These are phyloP conservation scores for Epinotia nisella DNA, from an alignment of 2,888 invertebrate species.

Conservation along the genomic window DNA sequence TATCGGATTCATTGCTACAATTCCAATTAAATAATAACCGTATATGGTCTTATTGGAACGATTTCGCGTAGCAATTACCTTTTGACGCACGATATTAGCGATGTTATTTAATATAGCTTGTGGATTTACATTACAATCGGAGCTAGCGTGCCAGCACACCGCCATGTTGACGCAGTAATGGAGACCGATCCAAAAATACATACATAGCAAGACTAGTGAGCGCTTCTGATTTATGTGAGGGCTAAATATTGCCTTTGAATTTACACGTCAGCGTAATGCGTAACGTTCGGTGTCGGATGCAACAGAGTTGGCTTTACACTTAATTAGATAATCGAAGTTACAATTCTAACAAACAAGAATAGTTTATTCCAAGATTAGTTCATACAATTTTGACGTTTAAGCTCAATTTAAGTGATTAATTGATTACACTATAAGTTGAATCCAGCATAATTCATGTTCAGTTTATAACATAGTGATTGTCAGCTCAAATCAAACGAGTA, in stretches of 20 bases:
- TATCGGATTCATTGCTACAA: not conserved
- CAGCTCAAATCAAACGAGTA: too few species aligned
- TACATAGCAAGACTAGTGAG: slow-evolving; percentile 49
- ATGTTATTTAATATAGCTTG: slow-evolving; percentile 39
- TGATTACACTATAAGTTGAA: too few species aligned
- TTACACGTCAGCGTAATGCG: slow-evolving; percentile 31
- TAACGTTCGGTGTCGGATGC: not conserved
- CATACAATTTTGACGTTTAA: not conserved
- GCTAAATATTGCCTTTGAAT: slow-evolving; percentile 41
- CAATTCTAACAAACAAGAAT: not conserved
- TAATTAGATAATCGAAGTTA: not conserved
- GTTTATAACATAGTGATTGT: too few species aligned
- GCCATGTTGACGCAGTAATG: slow-evolving; percentile 60
- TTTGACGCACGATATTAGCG: slow-evolving; percentile 23
- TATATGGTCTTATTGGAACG: slow-evolving; percentile 5
- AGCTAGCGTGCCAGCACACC: slow-evolving; percentile 52
- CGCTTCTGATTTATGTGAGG: slow-evolving; percentile 44
- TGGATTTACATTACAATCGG: slow-evolving; percentile 47
- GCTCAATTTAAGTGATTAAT: too few species aligned
- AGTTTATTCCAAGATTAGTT: too few species aligned
- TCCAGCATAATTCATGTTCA: too few species aligned
- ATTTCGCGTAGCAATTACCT: slow-evolving; percentile 15
- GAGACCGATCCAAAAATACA: slow-evolving; percentile 70
- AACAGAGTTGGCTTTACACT: not conserved
- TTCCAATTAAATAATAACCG: slow-evolving; percentile 15